Evolutionary conservation across 2,888 invertebrate genomes (phyloP).

Genomic region (Athalia rosae): DNA sequence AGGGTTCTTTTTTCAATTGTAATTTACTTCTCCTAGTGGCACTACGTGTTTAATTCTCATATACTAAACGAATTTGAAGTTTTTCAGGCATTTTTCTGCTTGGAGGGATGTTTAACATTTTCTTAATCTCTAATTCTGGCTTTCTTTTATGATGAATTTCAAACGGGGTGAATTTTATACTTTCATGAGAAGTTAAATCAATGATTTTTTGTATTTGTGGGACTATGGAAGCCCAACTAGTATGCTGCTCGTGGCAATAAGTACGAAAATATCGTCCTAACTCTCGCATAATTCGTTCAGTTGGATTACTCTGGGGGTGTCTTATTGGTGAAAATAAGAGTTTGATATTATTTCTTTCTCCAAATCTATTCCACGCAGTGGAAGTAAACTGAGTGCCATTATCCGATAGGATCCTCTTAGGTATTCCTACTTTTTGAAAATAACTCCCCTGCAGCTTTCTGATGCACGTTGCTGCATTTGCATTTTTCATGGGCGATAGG

Average conservation of each 20-base stretch:
- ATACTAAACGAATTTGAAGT: too few species aligned
- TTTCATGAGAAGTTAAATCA: too few species aligned
- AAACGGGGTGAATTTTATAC: too few species aligned
- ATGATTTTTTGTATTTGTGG: too few species aligned
- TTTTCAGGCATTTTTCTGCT: too few species aligned
- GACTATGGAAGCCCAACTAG: neutral
- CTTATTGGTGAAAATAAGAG: neutral
- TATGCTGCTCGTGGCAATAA: neutral
- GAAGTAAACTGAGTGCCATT: constrained; percentile 26
- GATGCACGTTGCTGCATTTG: constrained; percentile 24
- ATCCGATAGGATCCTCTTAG: constrained; percentile 28
- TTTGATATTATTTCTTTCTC: neutral
- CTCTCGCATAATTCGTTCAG: neutral
- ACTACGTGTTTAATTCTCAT: too few species aligned
- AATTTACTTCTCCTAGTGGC: too few species aligned
- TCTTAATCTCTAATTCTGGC: too few species aligned
- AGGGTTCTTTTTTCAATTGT: too few species aligned
- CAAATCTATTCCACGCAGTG: neutral
- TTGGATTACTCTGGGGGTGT: constrained; percentile 9
- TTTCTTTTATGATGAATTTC: too few species aligned
- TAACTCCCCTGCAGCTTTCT: constrained; percentile 16
- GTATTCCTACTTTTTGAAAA: constrained; percentile 32
- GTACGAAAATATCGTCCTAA: neutral
- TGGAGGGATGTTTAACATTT: too few species aligned
- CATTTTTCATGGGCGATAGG: constrained; percentile 45